Evolutionary conservation across 2,888 invertebrate genomes (phyloP), one percentile per base, ranked within the genome.

Genomic region (Smittia aterrima): DNA sequence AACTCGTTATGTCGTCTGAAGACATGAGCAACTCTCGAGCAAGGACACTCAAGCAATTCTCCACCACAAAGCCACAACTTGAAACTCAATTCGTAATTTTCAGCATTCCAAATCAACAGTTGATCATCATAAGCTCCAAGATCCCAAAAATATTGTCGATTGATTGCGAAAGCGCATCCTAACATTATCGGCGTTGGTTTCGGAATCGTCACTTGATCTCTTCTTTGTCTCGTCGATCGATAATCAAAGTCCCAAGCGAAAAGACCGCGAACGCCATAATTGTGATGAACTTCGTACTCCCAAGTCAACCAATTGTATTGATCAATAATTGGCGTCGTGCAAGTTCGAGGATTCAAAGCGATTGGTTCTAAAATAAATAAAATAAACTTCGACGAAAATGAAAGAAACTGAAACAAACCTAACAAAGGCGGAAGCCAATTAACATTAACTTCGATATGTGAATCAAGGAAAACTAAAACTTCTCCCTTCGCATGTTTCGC

Each of bases 151-250:
- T 40, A 67, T 20, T 67, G 18, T 9, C 67, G 67, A 20, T 40
- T 38, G 4, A 67, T 40, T 18, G 67, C 72, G 53, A 54, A 72
- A 62, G 72, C 58, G 38, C 72, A 53, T 13, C 98, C 98, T 76
- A 97, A 97, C 98, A 98, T 98, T 0, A 98, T 90, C 0, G 98
- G 98, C 81, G 93, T 95, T n/a, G n/a, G n/a, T n/a, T 84, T 92
- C 78, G 75, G 78, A 80, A 0, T 82, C 82, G 25, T 78, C 76
- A 0, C 79, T 79, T 1, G 76, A 77, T 70, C 81, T 79, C 2
- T 76, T 71, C 1, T 78, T 18, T 41, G 13, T 20, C 41, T 24
- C 1, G 9, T 32, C 13, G 47, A 74, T 9, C 64, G 62, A 62
- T 62, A 58, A n/a, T 32, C 0, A 62, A 22, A n/a, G 32, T 72